Evolutionary conservation across 2,797 vertebrate species (phyloP).

Genomic region (Enteromius viviparus): DNA sequence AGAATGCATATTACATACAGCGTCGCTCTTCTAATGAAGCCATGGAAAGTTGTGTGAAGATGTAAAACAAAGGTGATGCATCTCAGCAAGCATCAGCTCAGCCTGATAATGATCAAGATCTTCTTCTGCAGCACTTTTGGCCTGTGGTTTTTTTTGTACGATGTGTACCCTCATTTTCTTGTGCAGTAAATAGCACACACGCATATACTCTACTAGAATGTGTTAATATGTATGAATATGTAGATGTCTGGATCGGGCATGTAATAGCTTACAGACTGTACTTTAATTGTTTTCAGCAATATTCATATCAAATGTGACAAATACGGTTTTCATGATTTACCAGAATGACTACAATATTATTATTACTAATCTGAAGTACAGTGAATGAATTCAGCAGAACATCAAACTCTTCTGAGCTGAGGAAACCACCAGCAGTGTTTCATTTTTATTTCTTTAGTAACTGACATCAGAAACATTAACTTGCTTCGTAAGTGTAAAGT

Average conservation of each 20-base stretch:
- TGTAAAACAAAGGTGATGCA: conserved; percentile 7
- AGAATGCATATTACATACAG: neutral
- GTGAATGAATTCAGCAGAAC: neutral
- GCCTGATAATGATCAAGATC: conserved; percentile 5
- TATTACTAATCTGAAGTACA: neutral
- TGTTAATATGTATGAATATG: neutral
- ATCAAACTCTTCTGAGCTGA: neutral
- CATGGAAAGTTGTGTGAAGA: neutral
- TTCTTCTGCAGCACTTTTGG: neutral
- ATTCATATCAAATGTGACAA: neutral
- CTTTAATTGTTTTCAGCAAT: neutral
- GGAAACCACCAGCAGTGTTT: neutral
- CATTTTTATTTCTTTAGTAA: neutral
- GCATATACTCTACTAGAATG: neutral
- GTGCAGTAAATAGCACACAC: neutral
- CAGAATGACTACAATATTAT: neutral
- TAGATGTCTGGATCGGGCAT: neutral
- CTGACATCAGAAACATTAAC: neutral
- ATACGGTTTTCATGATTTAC: neutral
- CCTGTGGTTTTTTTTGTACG: conserved; percentile 2
- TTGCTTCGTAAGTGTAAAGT: neutral
- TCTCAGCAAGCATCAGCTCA: neutral
- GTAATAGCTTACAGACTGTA: neutral
- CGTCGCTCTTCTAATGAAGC: neutral
- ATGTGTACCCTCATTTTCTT: neutral